Conservation (phyloP, 2,113 vertebrate species). For the Fregata magnificens region DNA sequence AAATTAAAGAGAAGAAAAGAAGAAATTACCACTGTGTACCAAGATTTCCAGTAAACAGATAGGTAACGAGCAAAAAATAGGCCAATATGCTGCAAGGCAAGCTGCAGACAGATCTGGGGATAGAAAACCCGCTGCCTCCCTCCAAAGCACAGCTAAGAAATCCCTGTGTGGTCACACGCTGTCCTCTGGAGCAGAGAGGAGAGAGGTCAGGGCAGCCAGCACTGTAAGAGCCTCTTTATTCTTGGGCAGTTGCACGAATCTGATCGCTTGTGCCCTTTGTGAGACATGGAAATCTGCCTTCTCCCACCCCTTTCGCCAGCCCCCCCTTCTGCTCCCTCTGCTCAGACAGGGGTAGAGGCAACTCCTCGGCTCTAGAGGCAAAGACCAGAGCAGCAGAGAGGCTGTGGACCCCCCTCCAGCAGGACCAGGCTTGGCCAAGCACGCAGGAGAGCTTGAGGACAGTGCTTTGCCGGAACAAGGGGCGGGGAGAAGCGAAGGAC, state of each 20-base stretch:
- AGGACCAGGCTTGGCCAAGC: rapidly evolving
- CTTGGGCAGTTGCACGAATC: constrained; percentile 63
- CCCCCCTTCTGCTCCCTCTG: background rate
- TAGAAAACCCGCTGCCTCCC: background rate
- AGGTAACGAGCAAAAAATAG: constrained; percentile 30
- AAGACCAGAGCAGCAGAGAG: background rate
- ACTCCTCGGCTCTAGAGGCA: background rate
- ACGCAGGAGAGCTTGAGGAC: rapidly evolving
- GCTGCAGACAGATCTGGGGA: constrained; percentile 5
- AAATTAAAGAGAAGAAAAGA: constrained; percentile 30
- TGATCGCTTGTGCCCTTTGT: constrained; percentile 65
- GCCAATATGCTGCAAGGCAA: background rate
- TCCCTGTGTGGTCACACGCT: constrained; percentile 68
- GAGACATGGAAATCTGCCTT: constrained; percentile 59
- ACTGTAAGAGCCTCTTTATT: constrained; percentile 64
- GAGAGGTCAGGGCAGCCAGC: constrained; percentile 64
- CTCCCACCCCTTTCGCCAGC: background rate
- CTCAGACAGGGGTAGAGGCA: background rate
- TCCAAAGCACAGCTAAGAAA: constrained; percentile 43
- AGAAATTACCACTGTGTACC: background rate
- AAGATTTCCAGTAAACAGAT: constrained; percentile 40
- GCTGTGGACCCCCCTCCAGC: background rate
- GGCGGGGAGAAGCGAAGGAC: background rate
- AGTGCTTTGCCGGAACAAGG: background rate
- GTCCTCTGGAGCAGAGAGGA: constrained; percentile 57